Conservation (phyloP, 2,113 vertebrate species). For the Ctenomys sociabilis region DNA sequence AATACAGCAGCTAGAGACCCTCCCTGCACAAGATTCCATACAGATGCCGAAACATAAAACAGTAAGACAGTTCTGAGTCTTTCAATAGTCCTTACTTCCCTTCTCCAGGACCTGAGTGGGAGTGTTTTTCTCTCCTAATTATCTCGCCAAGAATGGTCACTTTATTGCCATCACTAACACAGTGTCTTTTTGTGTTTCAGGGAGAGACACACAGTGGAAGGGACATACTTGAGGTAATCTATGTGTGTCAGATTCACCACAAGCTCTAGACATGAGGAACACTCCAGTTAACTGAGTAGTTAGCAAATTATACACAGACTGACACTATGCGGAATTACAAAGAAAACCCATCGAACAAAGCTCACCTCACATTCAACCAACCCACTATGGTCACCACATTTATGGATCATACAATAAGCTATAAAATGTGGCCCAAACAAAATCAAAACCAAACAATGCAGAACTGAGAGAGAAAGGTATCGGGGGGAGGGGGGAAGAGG, state of each 20-base stretch:
- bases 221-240: not conserved
- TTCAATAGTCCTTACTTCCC: not conserved
- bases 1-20: conserved; percentile 9
- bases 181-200: not conserved
- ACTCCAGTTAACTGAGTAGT: conserved; percentile 20
- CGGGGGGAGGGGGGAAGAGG: no score
- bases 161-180: not conserved
- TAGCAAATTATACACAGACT: conserved; percentile 27
- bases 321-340: conserved; percentile 47
- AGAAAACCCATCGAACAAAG: not conserved
- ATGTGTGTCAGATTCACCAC: not conserved
- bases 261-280: conserved; percentile 33
- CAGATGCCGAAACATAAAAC: conserved; percentile 56
- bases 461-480: not conserved
- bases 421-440: conserved; percentile 29
- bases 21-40: conserved; percentile 23
- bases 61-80: conserved; percentile 63
- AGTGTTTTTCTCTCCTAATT: not conserved
- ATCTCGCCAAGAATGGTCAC: conserved; percentile 14
- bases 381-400: not conserved
- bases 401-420: conserved; percentile 64
- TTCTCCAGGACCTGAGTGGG: conserved; percentile 54
- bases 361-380: conserved; percentile 39
- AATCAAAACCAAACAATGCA: conserved; percentile 55
- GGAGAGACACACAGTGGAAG: not conserved